Percentiles rank a stretch among this genome's conserved stretches.
phyloP scores from a whole-genome alignment of 2,113 vertebrate species.

The Clarias magur region DNA sequence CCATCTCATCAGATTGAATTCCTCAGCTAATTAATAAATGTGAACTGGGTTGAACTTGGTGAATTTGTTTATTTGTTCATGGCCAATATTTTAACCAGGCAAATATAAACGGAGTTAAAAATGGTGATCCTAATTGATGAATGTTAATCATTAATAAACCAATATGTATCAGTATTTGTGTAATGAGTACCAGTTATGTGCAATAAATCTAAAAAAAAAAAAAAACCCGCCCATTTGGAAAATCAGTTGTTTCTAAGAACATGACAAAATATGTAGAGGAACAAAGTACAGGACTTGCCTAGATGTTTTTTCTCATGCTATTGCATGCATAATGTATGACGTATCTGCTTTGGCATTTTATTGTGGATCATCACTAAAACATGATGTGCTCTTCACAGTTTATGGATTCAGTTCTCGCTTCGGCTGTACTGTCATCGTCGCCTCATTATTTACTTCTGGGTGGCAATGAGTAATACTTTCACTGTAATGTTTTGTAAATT shows the following conservation, averaged over 20 bases:
- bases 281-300: not conserved
- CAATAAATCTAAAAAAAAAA: not conserved
- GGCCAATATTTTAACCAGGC: not conserved
- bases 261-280: not conserved
- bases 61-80: not conserved
- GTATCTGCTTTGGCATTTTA: not conserved
- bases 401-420: not conserved
- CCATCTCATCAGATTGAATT: not conserved
- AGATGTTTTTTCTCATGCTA: not conserved
- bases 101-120: not conserved
- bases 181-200: not conserved
- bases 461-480: conserved; percentile 15
- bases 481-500: conserved; percentile 4
- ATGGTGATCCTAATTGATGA: not conserved
- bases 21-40: not conserved
- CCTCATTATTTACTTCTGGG: not conserved
- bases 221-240: too few relatives aligned
- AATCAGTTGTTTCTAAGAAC: not conserved
- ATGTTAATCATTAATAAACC: not conserved
- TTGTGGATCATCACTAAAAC: not conserved
- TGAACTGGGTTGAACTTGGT: not conserved
- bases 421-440: not conserved
- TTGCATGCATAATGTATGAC: not conserved
- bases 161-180: not conserved
- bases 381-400: not conserved